Percentiles rank a stretch among this genome's conserved stretches.
These are phyloP conservation scores for Sweltsa coloradensis DNA, from an alignment of 1,140 invertebrate species.

Conservation along the genomic window DNA sequence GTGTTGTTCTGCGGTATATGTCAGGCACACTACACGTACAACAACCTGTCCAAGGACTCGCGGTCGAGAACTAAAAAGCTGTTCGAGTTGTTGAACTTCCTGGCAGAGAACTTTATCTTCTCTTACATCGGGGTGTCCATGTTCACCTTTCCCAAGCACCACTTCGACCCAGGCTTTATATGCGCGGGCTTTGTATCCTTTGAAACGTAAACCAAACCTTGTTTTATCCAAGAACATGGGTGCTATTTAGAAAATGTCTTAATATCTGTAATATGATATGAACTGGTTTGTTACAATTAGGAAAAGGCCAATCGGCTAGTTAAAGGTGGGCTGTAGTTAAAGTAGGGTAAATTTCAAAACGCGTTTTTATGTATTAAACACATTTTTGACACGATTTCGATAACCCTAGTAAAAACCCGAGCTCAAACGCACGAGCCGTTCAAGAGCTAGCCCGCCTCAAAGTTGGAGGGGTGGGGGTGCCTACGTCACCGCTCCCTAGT, in stretches of 20 bases:
- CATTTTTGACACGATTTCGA: too few relatives aligned
- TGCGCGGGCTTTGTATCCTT: conserved; percentile 86
- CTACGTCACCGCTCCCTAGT: too few relatives aligned
- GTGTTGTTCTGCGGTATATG: conserved; percentile 98
- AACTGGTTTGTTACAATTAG: too few relatives aligned
- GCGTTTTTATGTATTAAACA: too few relatives aligned
- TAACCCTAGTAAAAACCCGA: too few relatives aligned
- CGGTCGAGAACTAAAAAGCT: conserved; percentile 85
- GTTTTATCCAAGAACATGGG: neutral
- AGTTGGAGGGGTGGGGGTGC: too few relatives aligned
- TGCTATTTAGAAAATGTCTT: neutral
- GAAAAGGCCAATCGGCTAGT: neutral
- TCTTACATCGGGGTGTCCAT: conserved; percentile 97
- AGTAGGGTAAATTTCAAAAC: neutral
- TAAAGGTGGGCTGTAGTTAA: neutral
- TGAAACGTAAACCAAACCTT: conserved; percentile 24
- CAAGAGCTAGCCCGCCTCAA: too few relatives aligned
- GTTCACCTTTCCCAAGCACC: conserved; percentile 94
- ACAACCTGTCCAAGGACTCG: conserved; percentile 85
- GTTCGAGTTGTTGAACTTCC: conserved; percentile 91
- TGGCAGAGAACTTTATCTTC: conserved; percentile 98
- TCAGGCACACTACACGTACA: conserved; percentile 98
- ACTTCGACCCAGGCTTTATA: conserved; percentile 87
- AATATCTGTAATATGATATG: too few relatives aligned
- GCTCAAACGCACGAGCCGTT: too few relatives aligned